Conservation (phyloP, 2,888 invertebrate genomes). For the Achlya flavicornis region DNA sequence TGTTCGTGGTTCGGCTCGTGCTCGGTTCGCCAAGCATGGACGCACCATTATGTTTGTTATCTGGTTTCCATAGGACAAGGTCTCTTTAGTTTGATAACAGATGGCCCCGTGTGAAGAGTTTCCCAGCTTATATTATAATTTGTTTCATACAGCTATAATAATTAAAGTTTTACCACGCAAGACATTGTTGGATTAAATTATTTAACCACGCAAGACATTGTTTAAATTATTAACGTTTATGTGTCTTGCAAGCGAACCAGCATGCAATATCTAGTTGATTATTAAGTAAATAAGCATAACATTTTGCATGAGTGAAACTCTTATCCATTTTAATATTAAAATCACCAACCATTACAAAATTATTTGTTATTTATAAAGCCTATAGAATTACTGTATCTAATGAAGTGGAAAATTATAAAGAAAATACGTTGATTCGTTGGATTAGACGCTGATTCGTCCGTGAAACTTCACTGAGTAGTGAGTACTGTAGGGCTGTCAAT, state of each 20-base stretch:
- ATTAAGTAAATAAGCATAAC: not conserved
- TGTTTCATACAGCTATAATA: too few species aligned
- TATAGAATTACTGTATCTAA: conserved; percentile 27
- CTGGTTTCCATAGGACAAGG: too few species aligned
- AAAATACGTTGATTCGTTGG: conserved; percentile 23
- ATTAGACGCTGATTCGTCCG: not conserved
- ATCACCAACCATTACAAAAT: not conserved
- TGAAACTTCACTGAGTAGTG: not conserved
- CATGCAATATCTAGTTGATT: not conserved
- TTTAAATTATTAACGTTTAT: too few species aligned
- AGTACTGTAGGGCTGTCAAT: not conserved
- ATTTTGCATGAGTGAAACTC: not conserved
- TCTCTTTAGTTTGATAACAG: too few species aligned
- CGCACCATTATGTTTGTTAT: too few species aligned
- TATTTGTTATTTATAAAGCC: not conserved
- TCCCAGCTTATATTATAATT: too few species aligned
- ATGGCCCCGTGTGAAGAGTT: too few species aligned
- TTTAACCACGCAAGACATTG: too few species aligned
- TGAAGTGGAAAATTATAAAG: conserved; percentile 32
- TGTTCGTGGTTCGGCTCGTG: too few species aligned
- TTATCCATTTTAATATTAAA: not conserved
- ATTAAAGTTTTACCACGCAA: too few species aligned
- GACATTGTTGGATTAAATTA: too few species aligned
- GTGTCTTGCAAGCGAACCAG: not conserved
- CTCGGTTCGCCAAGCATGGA: too few species aligned